Conservation (phyloP, 2,797 vertebrate species). For the Synaphobranchus kaupii region DNA sequence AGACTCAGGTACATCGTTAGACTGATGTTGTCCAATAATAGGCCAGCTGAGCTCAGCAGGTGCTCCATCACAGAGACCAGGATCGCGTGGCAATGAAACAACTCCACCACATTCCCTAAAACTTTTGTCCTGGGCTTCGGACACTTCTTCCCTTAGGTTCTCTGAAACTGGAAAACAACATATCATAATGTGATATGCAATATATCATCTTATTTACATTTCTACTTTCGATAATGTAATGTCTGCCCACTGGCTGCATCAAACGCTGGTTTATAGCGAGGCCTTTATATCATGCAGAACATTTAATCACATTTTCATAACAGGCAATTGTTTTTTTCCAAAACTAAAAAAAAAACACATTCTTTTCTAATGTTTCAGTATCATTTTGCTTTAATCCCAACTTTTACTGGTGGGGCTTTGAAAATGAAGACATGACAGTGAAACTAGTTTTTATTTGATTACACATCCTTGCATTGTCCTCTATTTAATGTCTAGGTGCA, state of each 20-base stretch:
- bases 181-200: neutral
- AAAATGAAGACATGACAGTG: neutral
- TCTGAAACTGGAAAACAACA: constrained; percentile 16
- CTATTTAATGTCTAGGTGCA: neutral
- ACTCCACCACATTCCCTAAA: neutral
- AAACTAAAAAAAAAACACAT: neutral
- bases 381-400: neutral
- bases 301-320: neutral
- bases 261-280: neutral
- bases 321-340: neutral
- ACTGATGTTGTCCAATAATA: constrained; percentile 48
- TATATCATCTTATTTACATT: neutral
- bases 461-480: neutral
- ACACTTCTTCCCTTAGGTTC: neutral
- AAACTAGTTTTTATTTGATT: neutral
- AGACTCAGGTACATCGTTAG: constrained; percentile 22
- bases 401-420: neutral
- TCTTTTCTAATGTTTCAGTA: neutral
- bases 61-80: neutral
- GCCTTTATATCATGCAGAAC: neutral
- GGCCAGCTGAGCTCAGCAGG: neutral
- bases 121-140: neutral
- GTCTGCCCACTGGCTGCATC: neutral
- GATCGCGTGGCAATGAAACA: neutral
- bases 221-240: neutral